phyloP scores from a whole-genome alignment of 2,888 invertebrate species.

The Tuta absoluta region DNA sequence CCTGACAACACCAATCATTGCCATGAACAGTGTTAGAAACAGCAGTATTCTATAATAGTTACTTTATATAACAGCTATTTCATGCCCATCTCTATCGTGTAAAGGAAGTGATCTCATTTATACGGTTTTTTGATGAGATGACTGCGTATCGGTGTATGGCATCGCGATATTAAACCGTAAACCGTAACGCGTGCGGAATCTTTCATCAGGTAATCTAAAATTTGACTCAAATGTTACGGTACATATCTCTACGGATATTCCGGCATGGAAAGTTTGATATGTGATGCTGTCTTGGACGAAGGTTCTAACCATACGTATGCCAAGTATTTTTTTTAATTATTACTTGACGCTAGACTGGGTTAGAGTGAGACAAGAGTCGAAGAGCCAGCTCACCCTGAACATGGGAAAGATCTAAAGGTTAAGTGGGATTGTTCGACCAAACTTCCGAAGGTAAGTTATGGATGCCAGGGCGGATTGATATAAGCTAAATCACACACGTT shows the following conservation, averaged over 20 bases:
- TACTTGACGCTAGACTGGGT: too few species aligned
- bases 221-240: neutral
- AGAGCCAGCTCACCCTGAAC: too few species aligned
- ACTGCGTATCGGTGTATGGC: slow-evolving; percentile 41
- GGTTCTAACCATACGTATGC: too few species aligned
- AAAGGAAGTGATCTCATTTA: slow-evolving; percentile 58
- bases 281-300: too few species aligned
- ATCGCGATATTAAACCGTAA: slow-evolving; percentile 29
- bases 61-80: slow-evolving; percentile 16
- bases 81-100: slow-evolving; percentile 34
- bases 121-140: slow-evolving; percentile 53
- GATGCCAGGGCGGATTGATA: too few species aligned
- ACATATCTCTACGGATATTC: neutral
- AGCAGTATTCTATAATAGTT: slow-evolving; percentile 2
- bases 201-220: slow-evolving; percentile 38
- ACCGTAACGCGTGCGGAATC: slow-evolving; percentile 36
- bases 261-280: too few species aligned
- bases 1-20: neutral
- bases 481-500: too few species aligned
- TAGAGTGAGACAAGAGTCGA: too few species aligned
- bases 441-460: too few species aligned
- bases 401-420: too few species aligned
- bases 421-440: too few species aligned
- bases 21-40: neutral
- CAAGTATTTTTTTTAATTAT: too few species aligned